A percentile compares a stretch with the other conserved stretches of the same genome.
phyloP scores from a whole-genome alignment of 2,888 invertebrate genomes.

The Apotomis turbidana region DNA sequence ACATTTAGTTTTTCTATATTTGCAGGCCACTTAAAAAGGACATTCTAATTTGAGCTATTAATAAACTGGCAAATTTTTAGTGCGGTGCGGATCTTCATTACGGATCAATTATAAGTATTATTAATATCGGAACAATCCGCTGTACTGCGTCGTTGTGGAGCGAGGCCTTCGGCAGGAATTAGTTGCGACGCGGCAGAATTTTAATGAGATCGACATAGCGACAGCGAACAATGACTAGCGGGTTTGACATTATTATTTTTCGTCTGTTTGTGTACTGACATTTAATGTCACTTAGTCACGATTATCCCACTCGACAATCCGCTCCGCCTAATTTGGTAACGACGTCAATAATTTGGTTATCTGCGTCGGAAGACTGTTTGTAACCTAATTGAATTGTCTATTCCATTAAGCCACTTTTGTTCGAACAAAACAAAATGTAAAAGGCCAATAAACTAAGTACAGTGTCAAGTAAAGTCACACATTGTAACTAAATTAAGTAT shows the following conservation, averaged over 20 bases:
- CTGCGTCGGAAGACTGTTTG: constrained; percentile 6
- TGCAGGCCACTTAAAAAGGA: background rate
- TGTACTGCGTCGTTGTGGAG: constrained; percentile 4
- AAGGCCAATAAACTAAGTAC: constrained; percentile 16
- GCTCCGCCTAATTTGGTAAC: background rate
- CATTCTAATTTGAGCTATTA: background rate
- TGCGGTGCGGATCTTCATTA: constrained; percentile 3
- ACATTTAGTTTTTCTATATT: background rate
- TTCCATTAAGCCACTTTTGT: constrained; percentile 7
- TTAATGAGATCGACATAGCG: constrained; percentile 41
- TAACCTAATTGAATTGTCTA: constrained; percentile 8
- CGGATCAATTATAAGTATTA: constrained; percentile 25
- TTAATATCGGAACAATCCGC: constrained; percentile 17
- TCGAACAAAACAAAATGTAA: background rate
- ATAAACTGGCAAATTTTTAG: constrained; percentile 1
- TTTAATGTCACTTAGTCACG: background rate
- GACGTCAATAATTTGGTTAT: background rate
- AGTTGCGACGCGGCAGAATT: constrained; percentile 41
- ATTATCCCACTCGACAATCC: background rate
- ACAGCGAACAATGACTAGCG: constrained; percentile 25
- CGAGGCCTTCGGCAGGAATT: constrained; percentile 34
- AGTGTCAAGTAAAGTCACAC: constrained; percentile 26
- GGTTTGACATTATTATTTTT: constrained; percentile 13
- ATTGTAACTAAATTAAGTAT: constrained; percentile 16
- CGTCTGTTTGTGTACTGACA: background rate